Percentiles rank a stretch among this genome's conserved stretches.
These are phyloP conservation scores for Poecilobothrus nobilitatus DNA, from an alignment of 2,888 invertebrate species.

Conservation along the genomic window DNA sequence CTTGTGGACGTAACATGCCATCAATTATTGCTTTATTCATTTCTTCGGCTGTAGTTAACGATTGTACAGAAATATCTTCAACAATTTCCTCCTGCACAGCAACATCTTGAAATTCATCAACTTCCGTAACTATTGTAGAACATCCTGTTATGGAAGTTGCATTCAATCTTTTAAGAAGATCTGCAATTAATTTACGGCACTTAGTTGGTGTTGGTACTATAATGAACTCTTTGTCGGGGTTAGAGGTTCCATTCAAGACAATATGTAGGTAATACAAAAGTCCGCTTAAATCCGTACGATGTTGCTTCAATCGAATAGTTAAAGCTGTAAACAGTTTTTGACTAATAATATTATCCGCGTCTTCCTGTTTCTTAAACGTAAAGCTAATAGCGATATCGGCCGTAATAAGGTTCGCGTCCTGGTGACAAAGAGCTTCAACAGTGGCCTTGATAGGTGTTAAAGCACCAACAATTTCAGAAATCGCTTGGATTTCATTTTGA, in stretches of 20 bases:
- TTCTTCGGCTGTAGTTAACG: slow-evolving; percentile 11
- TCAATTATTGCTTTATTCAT: slow-evolving; percentile 7
- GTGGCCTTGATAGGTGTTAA: slow-evolving; percentile 8
- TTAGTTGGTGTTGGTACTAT: slow-evolving; percentile 11
- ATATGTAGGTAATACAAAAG: slow-evolving; percentile 10
- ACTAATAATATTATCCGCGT: slow-evolving; percentile 11
- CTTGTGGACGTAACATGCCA: slow-evolving; percentile 9
- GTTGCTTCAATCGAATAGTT: slow-evolving; percentile 8
- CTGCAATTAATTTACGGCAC: slow-evolving; percentile 12
- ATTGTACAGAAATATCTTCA: slow-evolving; percentile 9
- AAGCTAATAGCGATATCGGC: slow-evolving; percentile 11
- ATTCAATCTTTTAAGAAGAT: slow-evolving; percentile 13
- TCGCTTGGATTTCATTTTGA: slow-evolving; percentile 4
- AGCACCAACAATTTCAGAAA: slow-evolving; percentile 10
- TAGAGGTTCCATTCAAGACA: slow-evolving; percentile 8
- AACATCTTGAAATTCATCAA: slow-evolving; percentile 9
- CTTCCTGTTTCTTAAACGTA: slow-evolving; percentile 12
- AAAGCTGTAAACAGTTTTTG: slow-evolving; percentile 9
- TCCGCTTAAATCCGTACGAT: slow-evolving; percentile 10
- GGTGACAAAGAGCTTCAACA: slow-evolving; percentile 13
- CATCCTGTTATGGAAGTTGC: slow-evolving; percentile 10
- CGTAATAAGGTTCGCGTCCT: slow-evolving; percentile 10
- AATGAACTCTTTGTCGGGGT: slow-evolving; percentile 11
- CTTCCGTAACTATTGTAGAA: slow-evolving; percentile 11
- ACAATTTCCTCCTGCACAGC: slow-evolving; percentile 9